A percentile compares a stretch with the other conserved stretches of the same genome.
Evolutionary conservation across 2,888 invertebrate species (phyloP).

Genomic region (Coelopa pilipes): DNA sequence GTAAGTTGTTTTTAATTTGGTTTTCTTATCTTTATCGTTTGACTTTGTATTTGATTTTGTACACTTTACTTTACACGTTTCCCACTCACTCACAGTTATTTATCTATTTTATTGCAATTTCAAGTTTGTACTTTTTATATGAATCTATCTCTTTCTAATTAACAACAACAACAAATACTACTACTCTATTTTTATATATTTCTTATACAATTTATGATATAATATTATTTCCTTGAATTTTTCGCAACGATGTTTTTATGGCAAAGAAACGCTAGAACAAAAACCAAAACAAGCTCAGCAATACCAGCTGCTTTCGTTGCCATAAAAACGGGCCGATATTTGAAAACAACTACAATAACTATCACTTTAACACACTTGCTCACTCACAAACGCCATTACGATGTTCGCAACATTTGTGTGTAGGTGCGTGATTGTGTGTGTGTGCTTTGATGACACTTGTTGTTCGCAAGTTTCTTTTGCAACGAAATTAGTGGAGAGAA

Average conservation of each 20-base stretch:
- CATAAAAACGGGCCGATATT: constrained; percentile 39
- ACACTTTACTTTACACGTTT: background rate
- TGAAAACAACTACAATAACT: constrained; percentile 28
- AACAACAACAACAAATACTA: background rate
- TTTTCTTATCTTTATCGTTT: background rate
- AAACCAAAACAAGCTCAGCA: too few relatives aligned
- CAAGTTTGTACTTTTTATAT: background rate
- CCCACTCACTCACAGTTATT: constrained; percentile 4
- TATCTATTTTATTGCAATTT: constrained; percentile 13
- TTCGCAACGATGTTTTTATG: constrained; percentile 2
- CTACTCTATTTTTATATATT: constrained; percentile 44
- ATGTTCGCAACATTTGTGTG: constrained; percentile 2
- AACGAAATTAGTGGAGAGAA: background rate
- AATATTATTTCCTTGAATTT: constrained; percentile 11
- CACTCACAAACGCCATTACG: constrained; percentile 15
- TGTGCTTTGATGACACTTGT: constrained; percentile 24
- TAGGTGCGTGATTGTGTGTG: too few relatives aligned
- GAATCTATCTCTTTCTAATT: constrained; percentile 24
- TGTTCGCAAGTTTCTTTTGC: constrained; percentile 22
- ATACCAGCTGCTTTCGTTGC: too few relatives aligned
- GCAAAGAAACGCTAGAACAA: constrained; percentile 23
- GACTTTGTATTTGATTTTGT: background rate
- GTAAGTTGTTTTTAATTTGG: constrained; percentile 19
- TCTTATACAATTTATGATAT: constrained; percentile 23
- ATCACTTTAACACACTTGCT: constrained; percentile 12